Evolutionary conservation across 2,113 vertebrate species (phyloP).

Genomic region (Colius striatus): DNA sequence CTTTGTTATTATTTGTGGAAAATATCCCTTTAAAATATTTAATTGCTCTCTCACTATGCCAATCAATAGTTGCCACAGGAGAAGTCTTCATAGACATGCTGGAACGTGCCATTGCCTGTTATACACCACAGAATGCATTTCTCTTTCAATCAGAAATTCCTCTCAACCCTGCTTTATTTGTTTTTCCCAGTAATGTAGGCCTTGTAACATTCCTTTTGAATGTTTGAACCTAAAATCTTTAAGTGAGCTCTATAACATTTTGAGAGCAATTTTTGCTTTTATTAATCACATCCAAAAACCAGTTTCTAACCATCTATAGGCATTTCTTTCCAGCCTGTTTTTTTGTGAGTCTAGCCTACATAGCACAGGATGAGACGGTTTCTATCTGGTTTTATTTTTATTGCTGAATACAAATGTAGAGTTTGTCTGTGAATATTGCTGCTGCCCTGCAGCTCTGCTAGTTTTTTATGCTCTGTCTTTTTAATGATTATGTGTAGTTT

Average conservation of each 20-base stretch:
- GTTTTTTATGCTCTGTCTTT: constrained; percentile 24
- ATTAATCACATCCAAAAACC: constrained; percentile 28
- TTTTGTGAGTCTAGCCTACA: constrained; percentile 40
- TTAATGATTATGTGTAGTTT: constrained; percentile 25
- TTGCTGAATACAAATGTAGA: constrained; percentile 41
- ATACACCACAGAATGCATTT: neutral
- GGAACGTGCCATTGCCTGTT: neutral
- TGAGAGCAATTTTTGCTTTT: neutral
- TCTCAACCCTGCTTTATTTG: neutral
- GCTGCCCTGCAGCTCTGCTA: constrained; percentile 17
- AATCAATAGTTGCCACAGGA: neutral
- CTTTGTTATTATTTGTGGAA: neutral
- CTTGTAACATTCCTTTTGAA: neutral
- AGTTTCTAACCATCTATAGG: constrained; percentile 22
- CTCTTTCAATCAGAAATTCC: neutral
- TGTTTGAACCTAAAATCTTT: neutral
- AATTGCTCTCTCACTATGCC: neutral
- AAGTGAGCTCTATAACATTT: neutral
- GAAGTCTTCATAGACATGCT: neutral
- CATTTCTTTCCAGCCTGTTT: constrained; percentile 53
- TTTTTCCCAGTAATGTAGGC: neutral
- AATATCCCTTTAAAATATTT: neutral
- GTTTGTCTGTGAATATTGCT: neutral
- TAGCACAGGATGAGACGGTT: constrained; percentile 51
- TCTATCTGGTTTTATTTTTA: constrained; percentile 60